Percentiles rank a stretch among this genome's conserved stretches.
These are phyloP conservation scores for Sinocyclocheilus maitianheensis DNA, from an alignment of 2,113 vertebrate species.

Conservation along the genomic window DNA sequence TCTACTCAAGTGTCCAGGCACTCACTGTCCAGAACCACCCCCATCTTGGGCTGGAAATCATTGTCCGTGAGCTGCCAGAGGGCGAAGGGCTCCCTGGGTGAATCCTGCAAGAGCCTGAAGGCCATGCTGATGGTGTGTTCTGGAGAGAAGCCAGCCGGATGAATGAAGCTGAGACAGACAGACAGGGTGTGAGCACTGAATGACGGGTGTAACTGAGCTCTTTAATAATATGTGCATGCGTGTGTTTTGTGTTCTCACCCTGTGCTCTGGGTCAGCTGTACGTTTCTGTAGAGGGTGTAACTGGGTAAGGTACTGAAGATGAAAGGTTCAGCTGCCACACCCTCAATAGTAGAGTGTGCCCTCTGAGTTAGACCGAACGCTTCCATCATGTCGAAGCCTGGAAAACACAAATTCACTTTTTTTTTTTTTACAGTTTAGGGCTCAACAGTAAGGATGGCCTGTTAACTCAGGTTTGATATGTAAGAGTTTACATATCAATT, in stretches of 20 bases:
- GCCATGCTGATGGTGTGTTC: constrained; percentile 85
- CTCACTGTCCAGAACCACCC: constrained; percentile 89
- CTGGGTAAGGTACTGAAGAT: constrained; percentile 76
- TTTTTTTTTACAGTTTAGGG: not conserved
- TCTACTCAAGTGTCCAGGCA: not conserved
- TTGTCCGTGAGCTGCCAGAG: constrained; percentile 90
- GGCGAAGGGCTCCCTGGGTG: constrained; percentile 83
- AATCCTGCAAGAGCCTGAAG: constrained; percentile 85
- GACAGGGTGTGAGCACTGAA: not conserved
- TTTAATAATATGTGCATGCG: constrained; percentile 15
- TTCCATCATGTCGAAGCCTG: constrained; percentile 94
- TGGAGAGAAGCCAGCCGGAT: constrained; percentile 77
- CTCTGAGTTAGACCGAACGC: constrained; percentile 85
- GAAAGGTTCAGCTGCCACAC: constrained; percentile 84
- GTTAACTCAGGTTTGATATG: not conserved
- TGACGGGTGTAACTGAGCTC: not conserved
- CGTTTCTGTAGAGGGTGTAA: constrained; percentile 84
- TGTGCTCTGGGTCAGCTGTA: constrained; percentile 84
- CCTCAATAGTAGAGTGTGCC: constrained; percentile 83
- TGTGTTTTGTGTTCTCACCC: constrained; percentile 71
- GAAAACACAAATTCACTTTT: not conserved
- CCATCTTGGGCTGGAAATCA: constrained; percentile 88
- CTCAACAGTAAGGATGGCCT: not conserved
- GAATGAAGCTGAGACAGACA: constrained; percentile 74
- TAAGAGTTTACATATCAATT: not conserved